phyloP scores from a whole-genome alignment of 1,140 invertebrate species.

The Sesamia nonagrioides region DNA sequence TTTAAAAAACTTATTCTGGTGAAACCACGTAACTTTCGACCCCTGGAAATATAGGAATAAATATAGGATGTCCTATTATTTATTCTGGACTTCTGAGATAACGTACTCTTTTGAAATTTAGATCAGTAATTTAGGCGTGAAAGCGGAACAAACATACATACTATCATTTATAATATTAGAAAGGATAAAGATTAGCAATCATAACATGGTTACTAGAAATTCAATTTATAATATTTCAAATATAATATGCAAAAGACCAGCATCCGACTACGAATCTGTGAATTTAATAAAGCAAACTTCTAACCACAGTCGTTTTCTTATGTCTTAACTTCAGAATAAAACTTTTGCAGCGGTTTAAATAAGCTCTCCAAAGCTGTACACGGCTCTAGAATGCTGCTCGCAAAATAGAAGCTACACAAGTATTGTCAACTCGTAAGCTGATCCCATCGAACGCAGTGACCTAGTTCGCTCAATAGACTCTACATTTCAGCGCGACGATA shows the following conservation, averaged over 20 bases:
- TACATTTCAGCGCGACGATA: constrained; percentile 9
- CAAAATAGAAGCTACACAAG: constrained; percentile 16
- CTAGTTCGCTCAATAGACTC: constrained; percentile 18
- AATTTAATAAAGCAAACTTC: background rate
- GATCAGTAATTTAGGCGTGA: too few species aligned
- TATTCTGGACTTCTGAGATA: too few species aligned
- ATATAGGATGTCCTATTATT: too few species aligned
- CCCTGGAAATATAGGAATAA: too few species aligned
- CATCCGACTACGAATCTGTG: background rate
- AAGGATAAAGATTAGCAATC: too few species aligned
- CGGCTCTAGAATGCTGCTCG: constrained; percentile 14
- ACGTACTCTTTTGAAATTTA: too few species aligned
- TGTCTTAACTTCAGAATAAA: constrained; percentile 14
- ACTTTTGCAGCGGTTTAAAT: constrained; percentile 25
- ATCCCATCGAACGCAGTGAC: constrained; percentile 14
- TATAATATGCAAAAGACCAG: background rate
- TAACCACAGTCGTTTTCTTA: background rate
- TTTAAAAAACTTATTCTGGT: too few species aligned
- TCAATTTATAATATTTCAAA: too few species aligned
- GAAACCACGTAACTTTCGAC: too few species aligned
- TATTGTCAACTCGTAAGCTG: constrained; percentile 25
- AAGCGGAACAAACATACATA: too few species aligned
- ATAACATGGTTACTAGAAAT: too few species aligned
- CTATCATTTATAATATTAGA: too few species aligned
- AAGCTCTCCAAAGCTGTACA: constrained; percentile 19